phyloP scores from a whole-genome alignment of 2,113 vertebrate species.

The Apteryx owenii region DNA sequence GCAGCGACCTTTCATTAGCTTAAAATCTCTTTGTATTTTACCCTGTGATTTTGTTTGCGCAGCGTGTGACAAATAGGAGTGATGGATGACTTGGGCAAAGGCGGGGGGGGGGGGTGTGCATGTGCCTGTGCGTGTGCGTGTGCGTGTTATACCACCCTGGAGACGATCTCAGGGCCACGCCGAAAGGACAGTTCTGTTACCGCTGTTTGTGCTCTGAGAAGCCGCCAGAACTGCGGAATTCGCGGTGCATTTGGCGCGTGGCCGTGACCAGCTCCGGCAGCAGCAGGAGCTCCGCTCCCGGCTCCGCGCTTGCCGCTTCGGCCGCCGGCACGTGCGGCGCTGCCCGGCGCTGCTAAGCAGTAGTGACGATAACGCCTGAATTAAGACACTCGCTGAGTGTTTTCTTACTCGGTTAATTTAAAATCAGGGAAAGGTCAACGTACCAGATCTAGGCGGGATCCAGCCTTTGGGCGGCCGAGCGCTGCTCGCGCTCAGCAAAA shows the following conservation, averaged over 20 bases:
- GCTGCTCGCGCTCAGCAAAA: neutral
- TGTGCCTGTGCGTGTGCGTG: neutral
- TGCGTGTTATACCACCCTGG: no score
- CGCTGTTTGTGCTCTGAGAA: no score
- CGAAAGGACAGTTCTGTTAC: no score
- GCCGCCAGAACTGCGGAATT: no score
- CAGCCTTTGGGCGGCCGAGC: accelerated
- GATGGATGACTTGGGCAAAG: slow-evolving; percentile 34
- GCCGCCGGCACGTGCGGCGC: no score
- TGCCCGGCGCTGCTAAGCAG: neutral
- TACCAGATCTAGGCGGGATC: neutral
- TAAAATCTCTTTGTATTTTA: neutral
- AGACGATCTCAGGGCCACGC: no score
- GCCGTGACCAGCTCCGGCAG: no score
- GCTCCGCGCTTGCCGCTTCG: no score
- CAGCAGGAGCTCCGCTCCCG: no score
- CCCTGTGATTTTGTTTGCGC: neutral
- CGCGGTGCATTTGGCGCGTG: no score
- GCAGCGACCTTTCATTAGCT: neutral
- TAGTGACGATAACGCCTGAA: slow-evolving; percentile 20
- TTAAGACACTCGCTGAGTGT: neutral
- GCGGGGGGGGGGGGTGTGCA: neutral
- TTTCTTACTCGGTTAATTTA: slow-evolving; percentile 7
- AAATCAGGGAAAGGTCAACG: slow-evolving; percentile 53
- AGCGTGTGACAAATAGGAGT: neutral